phyloP scores from a whole-genome alignment of 2,113 vertebrate species.

The Cynoglossus semilaevis region DNA sequence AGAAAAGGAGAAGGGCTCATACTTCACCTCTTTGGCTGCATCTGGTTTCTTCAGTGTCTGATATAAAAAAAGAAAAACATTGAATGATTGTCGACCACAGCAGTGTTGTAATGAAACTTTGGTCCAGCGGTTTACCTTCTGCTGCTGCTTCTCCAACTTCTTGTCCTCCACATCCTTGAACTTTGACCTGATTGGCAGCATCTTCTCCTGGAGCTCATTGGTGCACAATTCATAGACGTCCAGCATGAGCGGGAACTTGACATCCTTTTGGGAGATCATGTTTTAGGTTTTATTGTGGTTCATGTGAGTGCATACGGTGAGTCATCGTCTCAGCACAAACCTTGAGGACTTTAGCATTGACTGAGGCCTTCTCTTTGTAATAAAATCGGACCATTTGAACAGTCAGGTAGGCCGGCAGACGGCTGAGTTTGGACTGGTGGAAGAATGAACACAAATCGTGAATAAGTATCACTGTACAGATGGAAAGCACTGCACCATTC shows the following conservation, averaged over 20 bases:
- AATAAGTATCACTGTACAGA: background rate
- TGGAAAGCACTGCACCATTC: no score
- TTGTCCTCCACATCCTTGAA: slow-evolving; percentile 96
- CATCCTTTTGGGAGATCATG: slow-evolving; percentile 78
- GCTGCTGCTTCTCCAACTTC: slow-evolving; percentile 87
- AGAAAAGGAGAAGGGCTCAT: slow-evolving; percentile 89
- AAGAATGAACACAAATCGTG: background rate
- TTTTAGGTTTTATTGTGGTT: background rate
- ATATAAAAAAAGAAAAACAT: background rate
- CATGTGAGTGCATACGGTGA: no score
- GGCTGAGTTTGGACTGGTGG: slow-evolving; percentile 91
- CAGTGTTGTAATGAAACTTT: no score
- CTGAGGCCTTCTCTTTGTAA: slow-evolving; percentile 99
- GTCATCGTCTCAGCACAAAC: slow-evolving; percentile 57
- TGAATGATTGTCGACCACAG: no score
- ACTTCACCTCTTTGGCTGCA: slow-evolving; percentile 83
- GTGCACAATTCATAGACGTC: slow-evolving; percentile 97
- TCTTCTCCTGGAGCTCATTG: slow-evolving; percentile 91
- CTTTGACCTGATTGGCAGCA: slow-evolving; percentile 88
- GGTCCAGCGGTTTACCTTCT: slow-evolving; percentile 79
- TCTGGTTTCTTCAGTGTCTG: slow-evolving; percentile 62
- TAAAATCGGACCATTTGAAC: slow-evolving; percentile 99
- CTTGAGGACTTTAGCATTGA: slow-evolving; percentile 99
- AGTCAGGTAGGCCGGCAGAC: slow-evolving; percentile 93
- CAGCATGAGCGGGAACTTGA: slow-evolving; percentile 99